These are phyloP conservation scores for Labeo catla DNA, from an alignment of 2,113 vertebrate species.

Conservation along the genomic window DNA sequence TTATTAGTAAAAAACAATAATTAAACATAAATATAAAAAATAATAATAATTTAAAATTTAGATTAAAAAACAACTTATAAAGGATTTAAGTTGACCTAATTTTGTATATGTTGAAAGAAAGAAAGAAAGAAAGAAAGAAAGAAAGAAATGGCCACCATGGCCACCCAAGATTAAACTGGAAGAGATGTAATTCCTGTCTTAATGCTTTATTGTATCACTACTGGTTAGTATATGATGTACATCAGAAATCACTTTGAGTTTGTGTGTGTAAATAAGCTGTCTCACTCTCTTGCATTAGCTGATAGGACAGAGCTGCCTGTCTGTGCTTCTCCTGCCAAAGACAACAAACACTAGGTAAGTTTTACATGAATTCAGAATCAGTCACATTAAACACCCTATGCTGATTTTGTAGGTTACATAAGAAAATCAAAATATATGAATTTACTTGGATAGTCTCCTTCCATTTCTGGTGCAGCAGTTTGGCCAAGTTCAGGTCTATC, in stretches of 20 bases:
- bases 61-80: no score
- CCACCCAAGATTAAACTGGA: background rate
- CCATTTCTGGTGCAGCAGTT: slow-evolving; percentile 95
- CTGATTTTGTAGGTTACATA: background rate
- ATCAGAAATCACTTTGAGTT: background rate
- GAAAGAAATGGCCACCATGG: background rate
- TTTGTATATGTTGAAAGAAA: no score
- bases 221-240: background rate
- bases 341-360: slow-evolving; percentile 32
- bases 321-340: slow-evolving; percentile 84
- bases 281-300: slow-evolving; percentile 81
- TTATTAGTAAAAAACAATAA: background rate
- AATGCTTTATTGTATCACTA: background rate
- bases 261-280: slow-evolving; percentile 22
- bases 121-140: no score
- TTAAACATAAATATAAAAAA: no score
- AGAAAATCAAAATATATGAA: slow-evolving; percentile 39
- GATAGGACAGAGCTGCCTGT: slow-evolving; percentile 81
- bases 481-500: slow-evolving; percentile 93
- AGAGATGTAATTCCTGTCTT: background rate
- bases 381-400: background rate
- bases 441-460: slow-evolving; percentile 92
- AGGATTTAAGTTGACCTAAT: no score
- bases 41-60: no score
- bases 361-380: background rate